These are phyloP conservation scores for Glossosoma conforme DNA, from an alignment of 1,140 invertebrate genomes.

Conservation along the genomic window DNA sequence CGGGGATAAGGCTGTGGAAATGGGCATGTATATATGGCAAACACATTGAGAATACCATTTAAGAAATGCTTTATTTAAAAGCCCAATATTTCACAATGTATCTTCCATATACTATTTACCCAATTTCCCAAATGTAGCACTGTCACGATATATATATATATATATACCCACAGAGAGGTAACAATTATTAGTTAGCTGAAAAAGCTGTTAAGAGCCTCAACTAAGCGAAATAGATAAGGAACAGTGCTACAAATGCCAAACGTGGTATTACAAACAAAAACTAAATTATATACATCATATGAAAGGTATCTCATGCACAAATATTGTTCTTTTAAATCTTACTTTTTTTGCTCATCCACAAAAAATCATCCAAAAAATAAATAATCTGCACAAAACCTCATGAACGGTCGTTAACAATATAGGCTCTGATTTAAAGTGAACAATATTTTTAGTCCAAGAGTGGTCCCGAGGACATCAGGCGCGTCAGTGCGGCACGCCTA, in stretches of 20 bases:
- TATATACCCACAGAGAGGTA: constrained; percentile 26
- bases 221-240: constrained; percentile 38
- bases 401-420: constrained; percentile 25
- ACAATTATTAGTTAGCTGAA: constrained; percentile 18
- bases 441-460: constrained; percentile 23
- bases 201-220: constrained; percentile 24
- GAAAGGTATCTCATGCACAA: constrained; percentile 32
- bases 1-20: constrained; percentile 34
- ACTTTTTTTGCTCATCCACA: constrained; percentile 25
- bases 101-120: constrained; percentile 54
- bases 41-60: constrained; percentile 58
- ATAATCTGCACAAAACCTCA: constrained; percentile 22
- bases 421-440: constrained; percentile 27
- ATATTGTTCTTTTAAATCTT: constrained; percentile 32
- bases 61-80: constrained; percentile 61
- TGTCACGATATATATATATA: too few species aligned
- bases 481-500: constrained; percentile 15
- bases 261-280: constrained; percentile 54
- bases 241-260: constrained; percentile 54
- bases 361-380: constrained; percentile 31
- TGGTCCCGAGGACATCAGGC: constrained; percentile 8
- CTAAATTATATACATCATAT: constrained; percentile 36
- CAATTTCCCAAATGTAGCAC: constrained; percentile 54
- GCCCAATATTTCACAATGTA: constrained; percentile 57
- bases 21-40: constrained; percentile 52